Base-by-base conservation (phyloP, 2,113 vertebrate genomes). In the Cercocebus atys region DNA sequence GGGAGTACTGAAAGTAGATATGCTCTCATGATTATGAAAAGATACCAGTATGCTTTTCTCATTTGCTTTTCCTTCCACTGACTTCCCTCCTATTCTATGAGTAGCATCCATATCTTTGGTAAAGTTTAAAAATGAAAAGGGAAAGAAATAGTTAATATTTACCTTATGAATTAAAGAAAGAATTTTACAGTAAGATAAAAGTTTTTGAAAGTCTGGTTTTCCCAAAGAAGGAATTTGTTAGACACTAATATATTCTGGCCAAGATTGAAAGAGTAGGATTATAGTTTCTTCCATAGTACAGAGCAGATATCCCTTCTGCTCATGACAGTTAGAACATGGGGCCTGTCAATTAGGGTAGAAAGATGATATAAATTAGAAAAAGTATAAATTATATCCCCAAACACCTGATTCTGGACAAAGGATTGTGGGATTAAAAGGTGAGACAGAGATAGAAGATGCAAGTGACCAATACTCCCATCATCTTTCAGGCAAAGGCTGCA, bases 11-110 rank as follows among this genome's bases (percentile, higher is more conserved):
- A 92, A 16, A 38, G n/a, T 32, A 85, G 64, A 82, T n/a, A 88
- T 23, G 47, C 20, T 59, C 87, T 70, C 72, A 84, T 84, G 88
- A 88, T 92, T 57, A 96, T 47, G 52, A 88, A 83, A 94, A 76
- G 16, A 88, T 64, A 93, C 82, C 55, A 27, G 78, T 45, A 73
- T 18, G 14, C 16, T 83, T 88, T 76, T n/a, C 17, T 70, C 38
- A 88, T 50, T 91, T 94, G 70, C 23, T 88, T 79, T 79, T 94
- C 68, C 50, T 88, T 82, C 61, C 81, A 61, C 47, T 76, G 30
- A 76, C 40, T 86, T 85, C 40, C 30, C 32, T 83, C 52, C 43
- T 45, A 30, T 57, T 88, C n/a, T 91, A 6, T 30, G 14, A 92
- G 22, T 66, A 83, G 45, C 70, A 92, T 47, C 76, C 25, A 79